Conservation (phyloP, 2,113 vertebrate species). For the Pseudorectes ferrugineus region DNA sequence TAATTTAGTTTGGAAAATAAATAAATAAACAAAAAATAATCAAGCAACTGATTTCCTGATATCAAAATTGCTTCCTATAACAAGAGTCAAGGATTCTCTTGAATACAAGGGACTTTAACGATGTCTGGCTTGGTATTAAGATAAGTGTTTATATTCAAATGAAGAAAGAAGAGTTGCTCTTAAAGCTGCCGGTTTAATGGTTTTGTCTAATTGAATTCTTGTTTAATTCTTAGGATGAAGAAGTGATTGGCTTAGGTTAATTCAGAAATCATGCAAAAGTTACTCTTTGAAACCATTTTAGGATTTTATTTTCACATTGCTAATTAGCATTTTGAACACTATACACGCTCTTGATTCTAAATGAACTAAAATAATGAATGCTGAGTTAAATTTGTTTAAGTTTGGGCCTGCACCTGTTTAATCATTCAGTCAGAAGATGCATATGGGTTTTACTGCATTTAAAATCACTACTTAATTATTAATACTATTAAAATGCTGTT, state of each 20-base stretch:
- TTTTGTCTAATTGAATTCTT: constrained; percentile 60
- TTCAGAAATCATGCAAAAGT: constrained; percentile 16
- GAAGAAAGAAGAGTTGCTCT: constrained; percentile 14
- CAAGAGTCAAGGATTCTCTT: constrained; percentile 36
- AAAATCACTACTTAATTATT: constrained; percentile 31
- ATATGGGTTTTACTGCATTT: neutral
- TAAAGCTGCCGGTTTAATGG: constrained; percentile 25
- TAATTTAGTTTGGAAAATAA: constrained; percentile 13
- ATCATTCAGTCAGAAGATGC: constrained; percentile 34
- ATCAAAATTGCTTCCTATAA: constrained; percentile 44
- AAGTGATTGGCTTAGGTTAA: constrained; percentile 35
- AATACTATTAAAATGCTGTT: neutral
- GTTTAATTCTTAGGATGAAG: constrained; percentile 41
- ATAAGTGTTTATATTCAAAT: constrained; percentile 4
- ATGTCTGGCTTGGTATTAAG: constrained; percentile 27
- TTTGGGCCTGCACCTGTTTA: constrained; percentile 26
- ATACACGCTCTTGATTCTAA: constrained; percentile 35
- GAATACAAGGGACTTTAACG: constrained; percentile 33
- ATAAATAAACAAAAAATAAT: constrained; percentile 35
- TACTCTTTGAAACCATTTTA: constrained; percentile 6
- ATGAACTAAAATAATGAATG: constrained; percentile 49
- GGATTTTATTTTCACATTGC: constrained; percentile 44
- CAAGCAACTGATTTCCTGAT: constrained; percentile 38
- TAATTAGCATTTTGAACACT: constrained; percentile 47
- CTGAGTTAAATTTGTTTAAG: constrained; percentile 22